Evolutionary conservation across 1,140 invertebrate genomes (phyloP).

Genomic region (Camponotus pennsylvanicus): DNA sequence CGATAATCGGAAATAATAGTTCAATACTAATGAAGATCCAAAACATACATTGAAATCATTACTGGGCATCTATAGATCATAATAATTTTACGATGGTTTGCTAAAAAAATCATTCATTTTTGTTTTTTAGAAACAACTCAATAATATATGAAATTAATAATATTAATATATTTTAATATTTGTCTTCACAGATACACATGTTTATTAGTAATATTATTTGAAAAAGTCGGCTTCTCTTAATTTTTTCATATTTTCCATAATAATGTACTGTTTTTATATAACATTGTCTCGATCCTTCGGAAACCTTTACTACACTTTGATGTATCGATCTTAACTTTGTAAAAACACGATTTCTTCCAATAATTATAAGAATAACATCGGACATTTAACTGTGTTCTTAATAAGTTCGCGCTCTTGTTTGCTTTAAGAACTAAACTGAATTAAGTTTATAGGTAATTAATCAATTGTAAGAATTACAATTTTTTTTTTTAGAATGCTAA

Average conservation of each 20-base stretch:
- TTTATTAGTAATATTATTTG: background rate
- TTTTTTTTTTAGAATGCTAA: background rate
- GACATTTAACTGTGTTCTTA: background rate
- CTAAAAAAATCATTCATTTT: too few relatives aligned
- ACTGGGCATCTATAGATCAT: too few relatives aligned
- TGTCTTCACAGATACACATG: background rate
- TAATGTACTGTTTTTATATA: background rate
- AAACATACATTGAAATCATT: too few relatives aligned
- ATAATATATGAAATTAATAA: too few relatives aligned
- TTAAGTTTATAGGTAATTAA: conserved; percentile 10
- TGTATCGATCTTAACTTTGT: background rate
- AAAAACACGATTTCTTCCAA: background rate
- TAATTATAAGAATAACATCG: background rate
- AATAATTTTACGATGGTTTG: too few relatives aligned
- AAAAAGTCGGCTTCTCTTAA: background rate
- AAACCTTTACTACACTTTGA: background rate
- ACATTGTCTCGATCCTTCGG: background rate
- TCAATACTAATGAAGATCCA: too few relatives aligned
- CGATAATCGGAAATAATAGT: too few relatives aligned
- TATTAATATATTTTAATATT: background rate
- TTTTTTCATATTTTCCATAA: background rate
- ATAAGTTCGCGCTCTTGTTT: background rate
- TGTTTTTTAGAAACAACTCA: too few relatives aligned
- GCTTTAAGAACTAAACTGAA: conserved; percentile 21
- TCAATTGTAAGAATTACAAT: conserved; percentile 16